These are phyloP conservation scores for Pluvianellus socialis DNA, from an alignment of 2,113 vertebrate genomes.

Conservation along the genomic window DNA sequence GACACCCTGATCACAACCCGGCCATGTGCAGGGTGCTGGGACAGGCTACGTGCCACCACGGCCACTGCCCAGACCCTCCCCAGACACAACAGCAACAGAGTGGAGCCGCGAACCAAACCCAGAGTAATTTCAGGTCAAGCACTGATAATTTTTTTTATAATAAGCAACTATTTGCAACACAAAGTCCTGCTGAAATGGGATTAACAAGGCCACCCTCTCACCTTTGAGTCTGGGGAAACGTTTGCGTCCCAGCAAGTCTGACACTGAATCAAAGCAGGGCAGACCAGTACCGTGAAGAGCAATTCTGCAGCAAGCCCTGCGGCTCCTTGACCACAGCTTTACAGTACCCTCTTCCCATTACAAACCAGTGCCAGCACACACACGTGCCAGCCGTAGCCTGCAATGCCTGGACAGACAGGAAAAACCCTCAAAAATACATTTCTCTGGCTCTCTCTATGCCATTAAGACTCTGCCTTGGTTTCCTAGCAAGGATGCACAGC, in stretches of 20 bases:
- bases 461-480: not conserved
- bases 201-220: fast-evolving
- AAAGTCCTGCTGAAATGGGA: not conserved
- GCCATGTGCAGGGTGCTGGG: not conserved
- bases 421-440: not conserved
- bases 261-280: not conserved
- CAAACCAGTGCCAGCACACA: fast-evolving
- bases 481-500: not conserved
- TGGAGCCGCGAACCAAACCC: not conserved
- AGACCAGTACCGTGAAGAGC: not conserved
- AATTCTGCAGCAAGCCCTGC: not conserved
- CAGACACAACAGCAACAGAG: fast-evolving
- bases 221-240: not conserved
- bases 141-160: not conserved
- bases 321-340: not conserved
- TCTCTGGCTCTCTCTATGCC: not conserved
- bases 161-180: not conserved
- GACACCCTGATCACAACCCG: fast-evolving
- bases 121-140: not conserved
- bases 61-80: not conserved
- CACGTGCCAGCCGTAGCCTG: not conserved
- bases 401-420: not conserved
- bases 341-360: not conserved
- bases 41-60: fast-evolving
- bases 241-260: not conserved